A percentile compares a stretch with the other conserved stretches of the same genome.
phyloP scores from a whole-genome alignment of 2,113 vertebrate species.

The Hemichromis elongatus region DNA sequence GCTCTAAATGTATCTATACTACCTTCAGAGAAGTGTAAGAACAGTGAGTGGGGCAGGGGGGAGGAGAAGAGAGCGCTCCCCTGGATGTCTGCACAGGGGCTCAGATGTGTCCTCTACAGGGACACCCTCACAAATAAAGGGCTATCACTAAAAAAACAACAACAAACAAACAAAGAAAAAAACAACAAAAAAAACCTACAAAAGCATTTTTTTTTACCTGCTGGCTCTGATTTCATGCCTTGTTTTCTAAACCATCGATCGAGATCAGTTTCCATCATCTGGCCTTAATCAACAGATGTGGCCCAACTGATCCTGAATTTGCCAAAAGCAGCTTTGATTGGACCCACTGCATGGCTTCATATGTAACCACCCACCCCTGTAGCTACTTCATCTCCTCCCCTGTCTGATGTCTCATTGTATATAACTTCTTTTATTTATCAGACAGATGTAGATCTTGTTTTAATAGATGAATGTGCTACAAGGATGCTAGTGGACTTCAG shows the following conservation, averaged over 20 bases:
- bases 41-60: background rate
- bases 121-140: constrained; percentile 26
- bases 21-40: constrained; percentile 9
- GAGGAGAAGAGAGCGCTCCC: background rate
- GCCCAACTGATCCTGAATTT: constrained; percentile 16
- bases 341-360: constrained; percentile 27
- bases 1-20: constrained; percentile 32
- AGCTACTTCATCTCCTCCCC: background rate
- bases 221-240: background rate
- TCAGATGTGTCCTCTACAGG: background rate
- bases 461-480: background rate
- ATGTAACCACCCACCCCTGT: background rate
- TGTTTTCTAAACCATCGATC: background rate
- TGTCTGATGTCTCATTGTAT: constrained; percentile 36
- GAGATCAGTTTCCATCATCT: background rate
- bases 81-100: background rate
- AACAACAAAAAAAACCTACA: background rate
- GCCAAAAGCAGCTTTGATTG: background rate
- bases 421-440: constrained; percentile 62
- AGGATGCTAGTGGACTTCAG: background rate
- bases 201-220: background rate
- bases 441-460: constrained; percentile 13
- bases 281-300: constrained; percentile 28
- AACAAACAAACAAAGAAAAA: fast-evolving
- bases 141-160: constrained; percentile 27